phyloP scores from a whole-genome alignment of 2,888 invertebrate species.

The Andrena bicolor region DNA sequence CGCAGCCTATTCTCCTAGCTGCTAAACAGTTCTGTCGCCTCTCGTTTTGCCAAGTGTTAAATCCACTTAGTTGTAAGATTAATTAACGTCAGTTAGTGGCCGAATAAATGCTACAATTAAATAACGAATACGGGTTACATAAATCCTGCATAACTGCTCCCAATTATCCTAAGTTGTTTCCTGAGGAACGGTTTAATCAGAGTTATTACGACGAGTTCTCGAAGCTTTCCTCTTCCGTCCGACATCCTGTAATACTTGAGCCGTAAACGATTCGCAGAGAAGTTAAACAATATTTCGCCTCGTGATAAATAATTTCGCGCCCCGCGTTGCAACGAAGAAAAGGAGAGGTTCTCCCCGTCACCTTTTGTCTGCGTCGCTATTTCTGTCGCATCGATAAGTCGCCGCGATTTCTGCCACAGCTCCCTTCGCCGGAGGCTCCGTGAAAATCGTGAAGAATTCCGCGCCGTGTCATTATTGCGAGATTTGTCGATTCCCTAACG shows the following conservation, averaged over 20 bases:
- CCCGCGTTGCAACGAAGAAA: background rate
- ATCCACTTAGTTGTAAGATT: background rate
- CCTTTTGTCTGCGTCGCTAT: constrained; percentile 38
- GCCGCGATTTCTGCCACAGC: constrained; percentile 29
- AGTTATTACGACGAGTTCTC: constrained; percentile 15
- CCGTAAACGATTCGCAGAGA: background rate
- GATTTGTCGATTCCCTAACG: constrained; percentile 59
- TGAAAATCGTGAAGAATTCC: constrained; percentile 52
- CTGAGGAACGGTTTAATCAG: background rate
- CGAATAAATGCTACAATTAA: background rate
- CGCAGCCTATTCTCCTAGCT: background rate
- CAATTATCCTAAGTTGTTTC: background rate
- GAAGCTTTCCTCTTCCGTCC: background rate
- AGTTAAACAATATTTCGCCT: constrained; percentile 22
- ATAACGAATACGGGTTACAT: background rate
- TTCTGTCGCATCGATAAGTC: constrained; percentile 50
- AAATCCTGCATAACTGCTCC: background rate
- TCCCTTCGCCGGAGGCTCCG: background rate
- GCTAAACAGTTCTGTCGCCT: background rate
- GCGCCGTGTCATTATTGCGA: constrained; percentile 55
- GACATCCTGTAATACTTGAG: background rate
- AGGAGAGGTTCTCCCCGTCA: background rate
- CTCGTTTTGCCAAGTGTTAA: background rate
- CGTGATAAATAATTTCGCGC: constrained; percentile 27
- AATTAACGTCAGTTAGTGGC: background rate